Percentiles rank a stretch among this genome's conserved stretches.
Evolutionary conservation across 2,113 vertebrate species (phyloP).

Genomic region (Pitta sordida): DNA sequence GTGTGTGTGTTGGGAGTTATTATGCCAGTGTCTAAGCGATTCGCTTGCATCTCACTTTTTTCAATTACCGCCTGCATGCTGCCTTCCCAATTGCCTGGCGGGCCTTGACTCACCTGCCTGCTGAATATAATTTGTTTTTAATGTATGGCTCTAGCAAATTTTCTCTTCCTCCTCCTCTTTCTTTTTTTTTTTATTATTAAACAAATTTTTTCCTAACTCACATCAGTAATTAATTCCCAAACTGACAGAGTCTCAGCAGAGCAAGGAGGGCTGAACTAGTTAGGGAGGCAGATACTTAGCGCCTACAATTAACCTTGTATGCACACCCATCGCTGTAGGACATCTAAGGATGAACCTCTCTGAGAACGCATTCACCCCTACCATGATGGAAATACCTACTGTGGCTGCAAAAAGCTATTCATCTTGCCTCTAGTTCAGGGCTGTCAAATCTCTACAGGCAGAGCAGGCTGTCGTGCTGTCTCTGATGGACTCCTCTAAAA

Average conservation of each 20-base stretch:
- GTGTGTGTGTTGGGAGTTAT: not conserved
- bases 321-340: not conserved
- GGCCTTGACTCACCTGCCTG: slow-evolving; percentile 36
- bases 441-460: not conserved
- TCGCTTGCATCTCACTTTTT: not conserved
- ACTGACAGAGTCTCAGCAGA: not conserved
- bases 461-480: not conserved
- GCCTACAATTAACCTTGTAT: not conserved
- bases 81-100: slow-evolving; percentile 7
- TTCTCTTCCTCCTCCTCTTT: rapidly evolving
- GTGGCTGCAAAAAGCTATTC: not conserved
- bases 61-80: slow-evolving; percentile 11
- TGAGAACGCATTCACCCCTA: not conserved
- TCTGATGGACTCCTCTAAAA: not conserved
- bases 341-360: not conserved
- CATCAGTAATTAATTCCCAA: slow-evolving; percentile 41
- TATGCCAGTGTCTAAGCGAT: not conserved
- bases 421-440: not conserved
- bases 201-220: not conserved
- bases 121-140: slow-evolving; percentile 50
- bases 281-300: not conserved
- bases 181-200: not conserved
- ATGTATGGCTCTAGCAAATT: slow-evolving; percentile 14
- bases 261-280: not conserved
- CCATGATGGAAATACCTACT: rapidly evolving